A percentile compares a stretch with the other conserved stretches of the same genome.
phyloP scores from a whole-genome alignment of 2,113 vertebrate species.

The Herpailurus yagouaroundi region DNA sequence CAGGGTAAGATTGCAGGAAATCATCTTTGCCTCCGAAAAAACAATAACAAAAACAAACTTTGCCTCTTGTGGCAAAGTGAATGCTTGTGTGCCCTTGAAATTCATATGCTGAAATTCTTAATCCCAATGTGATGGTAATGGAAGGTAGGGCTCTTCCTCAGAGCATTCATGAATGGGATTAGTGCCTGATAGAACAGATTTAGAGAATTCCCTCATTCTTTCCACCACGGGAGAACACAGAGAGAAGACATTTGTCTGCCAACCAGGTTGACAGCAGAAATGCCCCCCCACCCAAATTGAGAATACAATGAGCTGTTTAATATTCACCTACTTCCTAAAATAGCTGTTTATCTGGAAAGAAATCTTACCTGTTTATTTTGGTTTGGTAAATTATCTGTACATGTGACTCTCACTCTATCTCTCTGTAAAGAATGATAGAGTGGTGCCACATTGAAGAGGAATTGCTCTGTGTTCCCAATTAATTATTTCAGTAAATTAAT shows the following conservation, averaged over 20 bases:
- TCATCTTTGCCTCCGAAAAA: background rate
- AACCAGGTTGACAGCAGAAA: background rate
- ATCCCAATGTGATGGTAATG: background rate
- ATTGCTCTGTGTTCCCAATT: slow-evolving; percentile 50
- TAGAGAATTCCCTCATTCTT: background rate
- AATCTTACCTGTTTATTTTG: slow-evolving; percentile 45
- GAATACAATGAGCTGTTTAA: background rate
- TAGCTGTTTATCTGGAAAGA: slow-evolving; percentile 40
- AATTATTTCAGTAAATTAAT: slow-evolving; percentile 73
- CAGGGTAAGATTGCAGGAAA: background rate
- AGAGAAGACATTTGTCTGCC: background rate
- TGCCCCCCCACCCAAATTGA: background rate
- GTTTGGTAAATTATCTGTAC: slow-evolving; percentile 24
- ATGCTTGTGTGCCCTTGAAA: background rate
- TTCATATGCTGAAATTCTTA: background rate
- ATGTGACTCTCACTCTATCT: background rate
- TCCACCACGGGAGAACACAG: background rate
- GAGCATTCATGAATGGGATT: background rate
- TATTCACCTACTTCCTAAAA: slow-evolving; percentile 31
- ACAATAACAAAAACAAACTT: background rate
- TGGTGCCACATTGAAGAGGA: slow-evolving; percentile 3
- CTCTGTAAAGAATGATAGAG: slow-evolving; percentile 49
- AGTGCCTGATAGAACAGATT: background rate
- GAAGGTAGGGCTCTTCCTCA: background rate
- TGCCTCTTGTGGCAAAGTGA: background rate